Base-by-base conservation (phyloP, 2,797 vertebrate genomes). In the Falco novaeseelandiae region DNA sequence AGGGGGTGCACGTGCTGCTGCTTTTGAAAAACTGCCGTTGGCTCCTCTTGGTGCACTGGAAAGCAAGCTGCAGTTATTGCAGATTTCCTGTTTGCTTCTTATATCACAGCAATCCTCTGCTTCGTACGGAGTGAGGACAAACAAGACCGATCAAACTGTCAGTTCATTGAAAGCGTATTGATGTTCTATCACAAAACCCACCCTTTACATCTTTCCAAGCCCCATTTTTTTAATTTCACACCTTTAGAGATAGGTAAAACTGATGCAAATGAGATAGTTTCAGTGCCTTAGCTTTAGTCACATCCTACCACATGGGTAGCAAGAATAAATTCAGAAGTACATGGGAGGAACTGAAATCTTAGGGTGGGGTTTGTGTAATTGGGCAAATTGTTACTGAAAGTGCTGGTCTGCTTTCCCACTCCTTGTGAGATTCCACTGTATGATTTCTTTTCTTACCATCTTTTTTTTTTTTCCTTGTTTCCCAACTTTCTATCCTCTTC, bases 271-370 rank as follows among this genome's bases (percentile, higher is more conserved):
- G 9, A 12, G 29, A 29, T 44, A 25, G 57, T 80, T 88, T 74
- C 34, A 44, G 61, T n/a, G 73, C 23, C 1, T 46, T 63, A 25
- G 18, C 40, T 81, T 36, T 34, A 73, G 21, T 72, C 34, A 3
- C 3, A 4, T 82, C 59, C 18, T 44, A 6, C 38, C 32, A 16
- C 27, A 0, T 18, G 44, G 44, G 57, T 44, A 48, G 51, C 40
- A 55, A 63, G 57, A 44, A 13, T n/a, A 57, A 71, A 13, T 61
- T 86, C 82, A 88, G 72, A 93, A 91, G 40, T 48, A 36, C n/a
- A 26, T 36, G 89, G 65, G 89, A 94, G 84, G 84, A 95, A 97
- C 76, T 46, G 84, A 95, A 89, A 96, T 89, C 76, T 69, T 55
- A 21, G 87, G 87, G 90, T 92, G 90, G 57, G 9, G 89, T 65